These are phyloP conservation scores for Chelonoidis abingdonii DNA, from an alignment of 2,113 vertebrate species.

Conservation along the genomic window DNA sequence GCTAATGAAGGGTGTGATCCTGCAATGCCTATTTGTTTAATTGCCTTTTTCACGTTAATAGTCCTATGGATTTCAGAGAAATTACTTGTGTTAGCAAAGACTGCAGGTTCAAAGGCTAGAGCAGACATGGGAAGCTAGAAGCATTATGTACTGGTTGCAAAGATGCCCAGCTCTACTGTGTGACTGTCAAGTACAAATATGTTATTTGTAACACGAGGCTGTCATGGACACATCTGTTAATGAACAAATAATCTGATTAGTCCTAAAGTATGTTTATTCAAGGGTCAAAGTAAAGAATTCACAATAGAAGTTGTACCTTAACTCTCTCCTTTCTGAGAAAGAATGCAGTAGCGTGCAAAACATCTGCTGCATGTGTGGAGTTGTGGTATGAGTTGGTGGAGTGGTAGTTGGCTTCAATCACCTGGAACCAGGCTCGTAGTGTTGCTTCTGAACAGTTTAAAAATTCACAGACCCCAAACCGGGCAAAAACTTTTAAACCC, in stretches of 20 bases:
- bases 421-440: constrained; percentile 92
- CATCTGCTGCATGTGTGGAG: constrained; percentile 94
- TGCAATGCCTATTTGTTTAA: not conserved
- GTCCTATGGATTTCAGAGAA: not conserved
- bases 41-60: not conserved
- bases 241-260: not conserved
- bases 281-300: not conserved
- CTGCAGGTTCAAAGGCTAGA: not conserved
- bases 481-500: constrained; percentile 92
- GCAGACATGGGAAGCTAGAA: not conserved
- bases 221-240: not conserved
- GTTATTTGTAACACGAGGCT: not conserved
- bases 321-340: constrained; percentile 93
- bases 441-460: constrained; percentile 91
- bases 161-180: not conserved
- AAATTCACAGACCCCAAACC: constrained; percentile 93
- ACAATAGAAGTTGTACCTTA: constrained; percentile 83
- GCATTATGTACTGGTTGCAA: not conserved
- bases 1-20: not conserved
- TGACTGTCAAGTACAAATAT: not conserved
- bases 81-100: not conserved
- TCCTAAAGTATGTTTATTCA: not conserved
- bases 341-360: constrained; percentile 94
- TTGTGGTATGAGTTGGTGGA: constrained; percentile 97
- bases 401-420: constrained; percentile 96